These are phyloP conservation scores for Ctenicera cuprea DNA, from an alignment of 2,888 invertebrate genomes.

Conservation along the genomic window DNA sequence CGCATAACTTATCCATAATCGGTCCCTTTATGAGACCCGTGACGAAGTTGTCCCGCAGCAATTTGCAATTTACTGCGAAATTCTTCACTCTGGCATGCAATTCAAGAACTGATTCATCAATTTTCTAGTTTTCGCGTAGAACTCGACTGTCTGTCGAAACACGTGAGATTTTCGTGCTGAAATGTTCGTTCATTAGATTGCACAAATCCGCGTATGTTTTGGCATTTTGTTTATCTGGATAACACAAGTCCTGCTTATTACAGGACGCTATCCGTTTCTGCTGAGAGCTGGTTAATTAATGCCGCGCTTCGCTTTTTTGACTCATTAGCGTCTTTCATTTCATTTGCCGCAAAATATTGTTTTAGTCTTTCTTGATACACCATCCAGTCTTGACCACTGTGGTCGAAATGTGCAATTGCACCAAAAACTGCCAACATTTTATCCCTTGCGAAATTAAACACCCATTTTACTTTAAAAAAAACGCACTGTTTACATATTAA, in stretches of 20 bases:
- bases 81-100: no score
- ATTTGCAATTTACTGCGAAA: no score
- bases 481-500: no score
- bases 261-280: neutral
- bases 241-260: neutral
- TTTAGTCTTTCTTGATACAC: neutral
- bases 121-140: slow-evolving; percentile 53
- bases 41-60: no score
- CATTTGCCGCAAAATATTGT: slow-evolving; percentile 6
- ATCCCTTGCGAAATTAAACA: no score
- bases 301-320: neutral
- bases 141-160: slow-evolving; percentile 52
- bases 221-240: neutral
- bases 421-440: neutral
- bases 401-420: neutral
- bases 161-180: slow-evolving; percentile 49
- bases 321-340: slow-evolving; percentile 1
- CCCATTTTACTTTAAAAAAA: no score
- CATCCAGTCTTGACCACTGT: neutral
- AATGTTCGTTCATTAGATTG: slow-evolving; percentile 37
- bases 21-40: no score
- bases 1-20: no score
- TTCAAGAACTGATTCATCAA: slow-evolving; percentile 51
- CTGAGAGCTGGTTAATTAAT: neutral
- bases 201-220: neutral